A percentile compares a stretch with the other conserved stretches of the same genome.
These are phyloP conservation scores for Orthosia gothica DNA, from an alignment of 2,888 invertebrate species.

Conservation along the genomic window DNA sequence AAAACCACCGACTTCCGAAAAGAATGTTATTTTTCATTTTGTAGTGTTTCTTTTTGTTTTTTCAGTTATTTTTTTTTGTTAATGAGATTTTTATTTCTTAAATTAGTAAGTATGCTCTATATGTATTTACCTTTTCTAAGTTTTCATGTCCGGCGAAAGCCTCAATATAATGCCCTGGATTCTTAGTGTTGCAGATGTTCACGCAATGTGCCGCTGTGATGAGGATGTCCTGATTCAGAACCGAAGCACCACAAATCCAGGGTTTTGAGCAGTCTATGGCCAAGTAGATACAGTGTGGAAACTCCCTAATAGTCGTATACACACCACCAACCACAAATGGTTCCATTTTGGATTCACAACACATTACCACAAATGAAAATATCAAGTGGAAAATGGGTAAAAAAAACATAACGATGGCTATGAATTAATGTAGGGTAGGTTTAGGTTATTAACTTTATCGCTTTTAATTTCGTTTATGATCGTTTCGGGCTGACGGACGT, in stretches of 20 bases:
- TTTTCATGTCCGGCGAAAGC: constrained; percentile 40
- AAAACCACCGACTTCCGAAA: too few relatives aligned
- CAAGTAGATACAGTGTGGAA: constrained; percentile 31
- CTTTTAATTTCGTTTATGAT: constrained; percentile 57
- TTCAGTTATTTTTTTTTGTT: too few relatives aligned
- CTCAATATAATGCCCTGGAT: constrained; percentile 25
- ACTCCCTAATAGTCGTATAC: constrained; percentile 26
- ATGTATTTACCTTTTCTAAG: constrained; percentile 19
- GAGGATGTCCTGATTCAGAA: constrained; percentile 69
- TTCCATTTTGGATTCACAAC: constrained; percentile 47
- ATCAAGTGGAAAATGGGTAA: constrained; percentile 1
- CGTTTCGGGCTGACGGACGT: constrained; percentile 9
- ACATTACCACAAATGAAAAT: constrained; percentile 19
- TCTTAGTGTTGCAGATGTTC: neutral
- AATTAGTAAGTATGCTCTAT: too few relatives aligned
- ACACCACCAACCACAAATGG: constrained; percentile 65
- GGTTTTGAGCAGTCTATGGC: constrained; percentile 22
- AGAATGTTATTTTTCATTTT: too few relatives aligned
- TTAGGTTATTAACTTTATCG: constrained; percentile 31
- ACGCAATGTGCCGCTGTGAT: constrained; percentile 34
- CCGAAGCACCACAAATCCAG: constrained; percentile 66
- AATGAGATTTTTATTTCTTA: too few relatives aligned
- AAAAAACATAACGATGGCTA: constrained; percentile 15
- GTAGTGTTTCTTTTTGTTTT: too few relatives aligned
- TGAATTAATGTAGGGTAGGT: constrained; percentile 1